Conservation (phyloP, 2,888 invertebrate genomes). For the Didymodactylos carnosus region DNA sequence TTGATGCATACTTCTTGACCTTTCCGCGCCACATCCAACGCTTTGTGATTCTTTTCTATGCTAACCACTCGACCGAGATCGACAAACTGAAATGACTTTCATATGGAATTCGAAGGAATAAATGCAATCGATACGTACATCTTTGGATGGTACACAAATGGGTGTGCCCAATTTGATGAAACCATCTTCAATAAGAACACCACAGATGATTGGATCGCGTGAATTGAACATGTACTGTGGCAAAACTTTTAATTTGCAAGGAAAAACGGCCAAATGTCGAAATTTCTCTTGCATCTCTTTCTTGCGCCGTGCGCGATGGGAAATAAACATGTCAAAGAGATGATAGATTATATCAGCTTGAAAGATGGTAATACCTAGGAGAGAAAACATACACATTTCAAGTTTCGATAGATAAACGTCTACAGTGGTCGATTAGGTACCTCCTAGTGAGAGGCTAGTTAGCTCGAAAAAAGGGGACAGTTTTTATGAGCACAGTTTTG, state of each 20-base stretch:
- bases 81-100: constrained; percentile 56
- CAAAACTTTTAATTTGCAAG: constrained; percentile 63
- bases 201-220: constrained; percentile 87
- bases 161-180: constrained; percentile 87
- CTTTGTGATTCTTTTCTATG: constrained; percentile 82
- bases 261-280: constrained; percentile 90
- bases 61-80: constrained; percentile 81
- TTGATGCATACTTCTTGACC: constrained; percentile 50
- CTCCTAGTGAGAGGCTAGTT: no score
- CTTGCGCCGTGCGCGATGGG: constrained; percentile 59
- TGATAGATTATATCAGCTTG: constrained; percentile 96
- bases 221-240: constrained; percentile 89
- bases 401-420: no score
- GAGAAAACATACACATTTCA: no score
- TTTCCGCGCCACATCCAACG: constrained; percentile 74
- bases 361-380: constrained; percentile 67
- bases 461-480: no score
- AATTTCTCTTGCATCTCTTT: constrained; percentile 77
- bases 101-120: no score
- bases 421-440: no score
- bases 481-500: no score
- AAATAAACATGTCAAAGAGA: constrained; percentile 83
- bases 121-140: not conserved
- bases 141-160: no score
- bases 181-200: constrained; percentile 83